Evolutionary conservation across 2,888 invertebrate species (phyloP).

Genomic region (Rhodophaea formosa): DNA sequence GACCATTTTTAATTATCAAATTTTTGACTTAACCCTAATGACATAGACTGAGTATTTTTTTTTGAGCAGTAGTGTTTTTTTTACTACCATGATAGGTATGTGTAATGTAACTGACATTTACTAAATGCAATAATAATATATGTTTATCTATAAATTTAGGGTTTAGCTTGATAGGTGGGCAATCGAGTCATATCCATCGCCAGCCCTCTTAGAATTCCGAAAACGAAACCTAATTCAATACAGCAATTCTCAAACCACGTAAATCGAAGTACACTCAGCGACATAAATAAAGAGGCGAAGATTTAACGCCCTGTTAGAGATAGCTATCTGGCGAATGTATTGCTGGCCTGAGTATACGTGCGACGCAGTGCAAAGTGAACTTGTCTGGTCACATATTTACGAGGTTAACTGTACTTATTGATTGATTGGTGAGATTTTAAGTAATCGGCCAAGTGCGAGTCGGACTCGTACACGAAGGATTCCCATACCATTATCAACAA

Average conservation of each 20-base stretch:
- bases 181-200: background rate
- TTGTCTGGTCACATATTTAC: constrained; percentile 41
- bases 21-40: too few species aligned
- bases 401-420: constrained; percentile 35
- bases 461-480: too few species aligned
- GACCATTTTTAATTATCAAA: too few species aligned
- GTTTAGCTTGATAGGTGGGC: too few species aligned
- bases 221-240: constrained; percentile 12
- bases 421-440: constrained; percentile 29
- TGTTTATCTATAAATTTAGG: too few species aligned
- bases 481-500: too few species aligned
- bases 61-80: too few species aligned
- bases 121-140: too few species aligned
- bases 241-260: constrained; percentile 21
- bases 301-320: constrained; percentile 58
- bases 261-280: constrained; percentile 40
- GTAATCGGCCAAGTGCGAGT: too few species aligned
- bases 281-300: constrained; percentile 53
- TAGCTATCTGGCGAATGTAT: constrained; percentile 60
- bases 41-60: too few species aligned
- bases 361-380: constrained; percentile 43
- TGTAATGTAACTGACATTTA: too few species aligned
- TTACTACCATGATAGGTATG: too few species aligned
- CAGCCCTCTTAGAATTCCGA: background rate
- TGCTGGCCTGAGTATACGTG: constrained; percentile 48